These are phyloP conservation scores for Troides aeacus DNA, from an alignment of 2,888 invertebrate genomes.

Conservation along the genomic window DNA sequence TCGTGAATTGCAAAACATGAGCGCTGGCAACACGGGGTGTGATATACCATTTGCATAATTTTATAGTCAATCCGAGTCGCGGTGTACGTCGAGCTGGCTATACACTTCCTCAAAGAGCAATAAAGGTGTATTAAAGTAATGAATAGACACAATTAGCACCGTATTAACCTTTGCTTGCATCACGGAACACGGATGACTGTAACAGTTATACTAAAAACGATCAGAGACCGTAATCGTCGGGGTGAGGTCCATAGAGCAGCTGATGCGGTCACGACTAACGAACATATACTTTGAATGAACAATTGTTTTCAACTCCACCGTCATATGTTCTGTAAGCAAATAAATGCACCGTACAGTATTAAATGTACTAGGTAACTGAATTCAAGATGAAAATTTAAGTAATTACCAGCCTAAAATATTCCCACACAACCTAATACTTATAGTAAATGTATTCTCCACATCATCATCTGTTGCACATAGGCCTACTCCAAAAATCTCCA, in stretches of 20 bases:
- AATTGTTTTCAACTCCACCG: background rate
- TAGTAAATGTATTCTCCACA: too few relatives aligned
- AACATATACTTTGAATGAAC: background rate
- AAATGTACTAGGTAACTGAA: too few relatives aligned
- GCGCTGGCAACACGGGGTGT: constrained; percentile 18
- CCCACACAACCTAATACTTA: too few relatives aligned
- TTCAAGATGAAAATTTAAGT: too few relatives aligned
- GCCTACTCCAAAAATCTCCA: too few relatives aligned
- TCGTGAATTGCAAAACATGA: constrained; percentile 16
- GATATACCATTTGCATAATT: constrained; percentile 27
- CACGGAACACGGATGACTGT: constrained; percentile 21
- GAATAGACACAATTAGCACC: constrained; percentile 37
- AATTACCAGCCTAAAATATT: too few relatives aligned
- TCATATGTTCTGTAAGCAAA: background rate
- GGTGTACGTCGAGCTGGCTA: background rate
- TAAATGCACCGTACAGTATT: too few relatives aligned
- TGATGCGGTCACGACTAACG: constrained; percentile 19
- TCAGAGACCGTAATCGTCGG: constrained; percentile 10
- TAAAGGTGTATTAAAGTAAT: constrained; percentile 32
- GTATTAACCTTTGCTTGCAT: constrained; percentile 34
- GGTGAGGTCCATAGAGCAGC: constrained; percentile 4
- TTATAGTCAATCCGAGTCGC: constrained; percentile 26
- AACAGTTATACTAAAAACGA: constrained; percentile 24
- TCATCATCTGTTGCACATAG: too few relatives aligned
- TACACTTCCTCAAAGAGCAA: constrained; percentile 29